phyloP scores from a whole-genome alignment of 2,888 invertebrate species.

The Diogma glabrata region DNA sequence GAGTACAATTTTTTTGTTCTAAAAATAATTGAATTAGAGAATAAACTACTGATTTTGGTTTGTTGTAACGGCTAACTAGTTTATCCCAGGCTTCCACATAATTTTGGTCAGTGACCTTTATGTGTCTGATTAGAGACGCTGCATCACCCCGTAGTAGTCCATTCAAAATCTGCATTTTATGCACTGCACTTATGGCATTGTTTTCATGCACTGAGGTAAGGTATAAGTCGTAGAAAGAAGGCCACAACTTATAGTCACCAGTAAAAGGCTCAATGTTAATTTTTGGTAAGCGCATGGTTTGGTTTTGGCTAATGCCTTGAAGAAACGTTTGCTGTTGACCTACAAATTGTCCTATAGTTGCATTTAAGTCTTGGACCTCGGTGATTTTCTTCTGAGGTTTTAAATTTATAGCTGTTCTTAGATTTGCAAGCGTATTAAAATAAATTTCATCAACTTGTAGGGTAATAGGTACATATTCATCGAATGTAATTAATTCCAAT shows the following conservation, averaged over 20 bases:
- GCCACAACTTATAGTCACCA: too few relatives aligned
- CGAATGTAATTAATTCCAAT: background rate
- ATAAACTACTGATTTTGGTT: too few relatives aligned
- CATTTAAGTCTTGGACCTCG: too few relatives aligned
- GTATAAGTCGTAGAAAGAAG: too few relatives aligned
- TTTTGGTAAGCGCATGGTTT: background rate
- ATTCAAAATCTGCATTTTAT: too few relatives aligned
- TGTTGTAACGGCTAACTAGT: too few relatives aligned
- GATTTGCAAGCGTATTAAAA: background rate
- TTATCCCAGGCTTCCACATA: background rate
- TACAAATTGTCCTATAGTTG: background rate
- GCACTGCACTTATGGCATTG: too few relatives aligned
- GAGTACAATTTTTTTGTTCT: too few relatives aligned
- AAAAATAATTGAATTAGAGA: too few relatives aligned
- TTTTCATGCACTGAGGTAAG: too few relatives aligned
- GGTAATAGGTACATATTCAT: background rate
- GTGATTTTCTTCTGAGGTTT: background rate
- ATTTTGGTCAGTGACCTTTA: background rate
- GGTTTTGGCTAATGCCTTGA: background rate
- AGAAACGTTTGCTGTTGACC: background rate
- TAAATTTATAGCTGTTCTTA: background rate
- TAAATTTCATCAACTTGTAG: background rate
- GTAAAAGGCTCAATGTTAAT: background rate
- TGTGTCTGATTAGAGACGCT: background rate
- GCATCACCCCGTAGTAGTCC: background rate